Evolutionary conservation across 2,113 vertebrate genomes (phyloP).

Genomic region (Chionomys nivalis): DNA sequence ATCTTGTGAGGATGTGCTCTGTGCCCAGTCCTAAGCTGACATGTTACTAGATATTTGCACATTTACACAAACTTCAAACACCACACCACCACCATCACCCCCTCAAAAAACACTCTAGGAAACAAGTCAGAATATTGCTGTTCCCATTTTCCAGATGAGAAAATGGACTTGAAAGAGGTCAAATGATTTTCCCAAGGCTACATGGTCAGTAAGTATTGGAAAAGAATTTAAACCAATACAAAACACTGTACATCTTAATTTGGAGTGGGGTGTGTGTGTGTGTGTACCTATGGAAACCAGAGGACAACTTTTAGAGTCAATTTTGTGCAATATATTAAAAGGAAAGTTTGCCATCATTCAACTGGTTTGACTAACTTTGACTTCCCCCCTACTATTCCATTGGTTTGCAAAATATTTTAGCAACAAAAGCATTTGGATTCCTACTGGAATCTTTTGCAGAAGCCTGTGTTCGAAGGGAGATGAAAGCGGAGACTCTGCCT

Average conservation of each 20-base stretch:
- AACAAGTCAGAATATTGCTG: not conserved
- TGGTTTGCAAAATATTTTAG: constrained; percentile 44
- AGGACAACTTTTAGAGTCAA: not conserved
- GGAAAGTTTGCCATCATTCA: constrained; percentile 2
- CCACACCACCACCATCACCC: too few species aligned
- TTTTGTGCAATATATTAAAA: not conserved
- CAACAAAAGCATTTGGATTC: not conserved
- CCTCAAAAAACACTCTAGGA: not conserved
- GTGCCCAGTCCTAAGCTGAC: not conserved
- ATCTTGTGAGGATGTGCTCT: not conserved
- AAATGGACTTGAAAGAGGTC: not conserved
- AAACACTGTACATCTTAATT: not conserved
- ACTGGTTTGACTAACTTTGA: not conserved
- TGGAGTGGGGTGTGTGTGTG: not conserved
- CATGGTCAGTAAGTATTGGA: not conserved
- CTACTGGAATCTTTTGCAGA: not conserved
- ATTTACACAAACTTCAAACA: not conserved
- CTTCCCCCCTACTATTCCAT: not conserved
- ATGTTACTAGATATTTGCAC: not conserved
- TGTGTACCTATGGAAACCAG: not conserved
- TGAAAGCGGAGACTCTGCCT: not conserved
- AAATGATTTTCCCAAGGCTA: not conserved
- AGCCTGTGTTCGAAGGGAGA: not conserved
- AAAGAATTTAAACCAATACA: constrained; percentile 15
- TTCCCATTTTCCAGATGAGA: constrained; percentile 29